Base-by-base conservation (phyloP, 2,797 vertebrate species). In the Cephalopachus bancanus region DNA sequence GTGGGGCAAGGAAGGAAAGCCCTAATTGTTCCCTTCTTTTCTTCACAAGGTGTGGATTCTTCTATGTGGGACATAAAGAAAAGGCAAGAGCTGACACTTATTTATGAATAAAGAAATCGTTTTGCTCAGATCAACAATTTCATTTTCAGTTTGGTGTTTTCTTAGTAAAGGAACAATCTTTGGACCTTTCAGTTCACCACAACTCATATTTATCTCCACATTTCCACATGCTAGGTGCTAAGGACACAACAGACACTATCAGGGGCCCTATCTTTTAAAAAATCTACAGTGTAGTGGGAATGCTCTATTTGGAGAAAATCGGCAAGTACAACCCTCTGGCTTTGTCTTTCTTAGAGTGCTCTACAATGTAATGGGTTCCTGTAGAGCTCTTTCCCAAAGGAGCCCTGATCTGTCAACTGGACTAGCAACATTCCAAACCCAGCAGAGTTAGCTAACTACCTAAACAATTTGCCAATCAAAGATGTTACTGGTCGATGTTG, bases 81-180 rank as follows among this genome's bases (percentile, higher is more conserved):
- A 51, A 69, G 5, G 1, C 33, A 84, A 53, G 74, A 81, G 26
- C n/a, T 78, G 55, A 37, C 22, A 65, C 51, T 15, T 33, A 65
- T 26, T 67, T 67, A 8, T 91, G 69, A 79, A 57, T 49, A 53
- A 76, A 79, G 19, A 33, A 90, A 49, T n/a, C 5, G 24, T 86
- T 95, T 86, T 89, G 33, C 67, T 85, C 67, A 67, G 11, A 84
- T 14, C n/a, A 26, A 75, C 53, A 90, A 80, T 87, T 80, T 94
- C 26, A 51, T n/a, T 75, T 95, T 74, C 44, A 67, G 33, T 62
- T 65, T 78, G 37, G 55, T 44, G 44, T 10, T 44, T 64, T 74
- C 24, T 87, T 59, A 24, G 62, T 30, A 17, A 74, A 69, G 24
- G 33, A 75, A 16, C 16, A n/a, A 19, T 49, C 49, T 33, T 86